Evolutionary conservation across 2,888 invertebrate species (phyloP).

Genomic region (Tiliacea aurago): DNA sequence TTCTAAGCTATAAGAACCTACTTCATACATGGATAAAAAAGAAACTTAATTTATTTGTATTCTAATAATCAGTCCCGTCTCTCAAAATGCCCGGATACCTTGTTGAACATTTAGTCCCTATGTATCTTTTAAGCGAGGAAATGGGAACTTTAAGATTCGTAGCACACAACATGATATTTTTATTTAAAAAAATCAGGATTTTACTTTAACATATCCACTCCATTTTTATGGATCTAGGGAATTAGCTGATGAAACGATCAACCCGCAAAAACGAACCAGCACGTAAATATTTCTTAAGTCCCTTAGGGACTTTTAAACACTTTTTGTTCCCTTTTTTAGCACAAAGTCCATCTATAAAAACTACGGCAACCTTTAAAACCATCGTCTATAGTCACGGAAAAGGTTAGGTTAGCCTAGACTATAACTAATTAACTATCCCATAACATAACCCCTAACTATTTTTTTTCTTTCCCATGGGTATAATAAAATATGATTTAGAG

Average conservation of each 20-base stretch:
- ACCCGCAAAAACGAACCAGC: background rate
- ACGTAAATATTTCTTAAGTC: background rate
- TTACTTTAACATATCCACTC: background rate
- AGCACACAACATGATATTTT: background rate
- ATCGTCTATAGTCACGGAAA: conserved; percentile 12
- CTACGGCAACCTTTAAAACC: background rate
- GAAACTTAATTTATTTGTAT: background rate
- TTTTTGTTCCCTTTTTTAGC: background rate
- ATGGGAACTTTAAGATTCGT: background rate
- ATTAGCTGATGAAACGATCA: background rate
- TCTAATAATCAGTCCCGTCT: background rate
- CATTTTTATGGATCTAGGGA: background rate
- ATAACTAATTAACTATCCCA: no score
- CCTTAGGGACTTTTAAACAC: no score
- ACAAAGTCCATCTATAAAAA: background rate
- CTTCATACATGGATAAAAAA: background rate
- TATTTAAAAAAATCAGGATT: background rate
- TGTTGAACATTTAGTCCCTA: background rate
- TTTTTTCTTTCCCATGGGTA: conserved; percentile 2
- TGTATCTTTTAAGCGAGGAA: background rate
- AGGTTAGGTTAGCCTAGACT: background rate
- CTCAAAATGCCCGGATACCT: background rate
- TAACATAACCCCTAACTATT: background rate
- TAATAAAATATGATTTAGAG: conserved; percentile 19
- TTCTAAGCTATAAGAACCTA: background rate